Percentiles rank a stretch among this genome's conserved stretches.
phyloP scores from a whole-genome alignment of 2,113 vertebrate genomes.

The Trachemys scripta region DNA sequence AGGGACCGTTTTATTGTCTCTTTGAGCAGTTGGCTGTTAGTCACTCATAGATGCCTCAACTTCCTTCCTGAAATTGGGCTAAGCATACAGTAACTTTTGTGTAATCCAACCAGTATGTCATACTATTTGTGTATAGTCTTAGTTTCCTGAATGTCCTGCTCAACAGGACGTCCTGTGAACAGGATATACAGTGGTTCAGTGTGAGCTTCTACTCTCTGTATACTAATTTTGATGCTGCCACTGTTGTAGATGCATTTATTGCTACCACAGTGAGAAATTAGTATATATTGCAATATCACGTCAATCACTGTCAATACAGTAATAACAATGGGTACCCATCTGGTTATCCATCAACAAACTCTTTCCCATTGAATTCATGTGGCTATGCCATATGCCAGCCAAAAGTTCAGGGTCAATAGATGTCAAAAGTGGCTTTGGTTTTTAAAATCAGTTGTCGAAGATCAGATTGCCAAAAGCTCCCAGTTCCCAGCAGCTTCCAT shows the following conservation, averaged over 20 bases:
- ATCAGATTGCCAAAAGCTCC: not conserved
- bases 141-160: not conserved
- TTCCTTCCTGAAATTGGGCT: accelerated
- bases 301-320: not conserved
- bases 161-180: not conserved
- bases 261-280: not conserved
- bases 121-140: not conserved
- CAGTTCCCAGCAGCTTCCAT: not conserved
- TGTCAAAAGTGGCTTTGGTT: not conserved
- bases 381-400: not conserved
- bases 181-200: accelerated
- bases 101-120: not conserved
- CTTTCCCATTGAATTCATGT: not conserved
- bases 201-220: not conserved
- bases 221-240: not conserved
- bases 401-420: not conserved
- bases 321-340: not conserved
- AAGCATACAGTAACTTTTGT: not conserved
- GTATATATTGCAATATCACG: not conserved
- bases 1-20: not conserved
- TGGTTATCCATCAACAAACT: not conserved
- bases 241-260: not conserved
- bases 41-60: accelerated
- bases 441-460: not conserved
- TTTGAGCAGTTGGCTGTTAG: not conserved